These are phyloP conservation scores for Cariama cristata DNA, from an alignment of 2,113 vertebrate genomes.

Conservation along the genomic window DNA sequence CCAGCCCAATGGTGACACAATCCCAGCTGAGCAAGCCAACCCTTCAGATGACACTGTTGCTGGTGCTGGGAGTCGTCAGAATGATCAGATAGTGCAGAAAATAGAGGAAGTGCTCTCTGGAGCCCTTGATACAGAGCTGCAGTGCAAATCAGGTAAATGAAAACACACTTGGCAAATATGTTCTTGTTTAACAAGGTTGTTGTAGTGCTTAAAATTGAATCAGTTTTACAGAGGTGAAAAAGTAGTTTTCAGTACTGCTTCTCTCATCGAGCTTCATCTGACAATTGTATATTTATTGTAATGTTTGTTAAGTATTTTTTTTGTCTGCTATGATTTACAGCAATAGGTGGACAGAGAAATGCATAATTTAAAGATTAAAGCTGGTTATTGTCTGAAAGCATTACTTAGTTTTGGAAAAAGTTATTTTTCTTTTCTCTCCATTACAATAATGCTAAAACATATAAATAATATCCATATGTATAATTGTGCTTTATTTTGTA, in stretches of 20 bases:
- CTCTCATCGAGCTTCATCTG: background rate
- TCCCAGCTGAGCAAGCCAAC: slow-evolving; percentile 73
- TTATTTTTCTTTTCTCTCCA: background rate
- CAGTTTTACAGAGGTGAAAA: background rate
- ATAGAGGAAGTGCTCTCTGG: slow-evolving; percentile 82
- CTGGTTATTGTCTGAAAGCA: background rate
- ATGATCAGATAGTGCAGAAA: slow-evolving; percentile 81
- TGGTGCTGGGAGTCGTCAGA: slow-evolving; percentile 75
- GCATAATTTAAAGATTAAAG: background rate
- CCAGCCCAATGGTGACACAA: slow-evolving; percentile 83
- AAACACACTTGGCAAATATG: background rate
- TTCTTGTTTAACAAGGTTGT: background rate
- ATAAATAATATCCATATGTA: rapidly evolving
- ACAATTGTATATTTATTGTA: background rate
- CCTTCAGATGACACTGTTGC: slow-evolving; percentile 76
- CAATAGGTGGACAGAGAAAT: background rate
- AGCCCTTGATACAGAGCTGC: slow-evolving; percentile 78
- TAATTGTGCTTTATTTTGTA: background rate
- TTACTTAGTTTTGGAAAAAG: background rate
- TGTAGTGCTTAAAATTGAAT: background rate
- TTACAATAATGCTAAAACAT: background rate
- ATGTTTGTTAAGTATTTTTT: background rate
- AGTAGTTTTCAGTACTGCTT: background rate
- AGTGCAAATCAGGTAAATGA: slow-evolving; percentile 80
- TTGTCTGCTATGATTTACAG: background rate